phyloP scores from a whole-genome alignment of 2,113 vertebrate species.

The Erythrocercus mccallii region DNA sequence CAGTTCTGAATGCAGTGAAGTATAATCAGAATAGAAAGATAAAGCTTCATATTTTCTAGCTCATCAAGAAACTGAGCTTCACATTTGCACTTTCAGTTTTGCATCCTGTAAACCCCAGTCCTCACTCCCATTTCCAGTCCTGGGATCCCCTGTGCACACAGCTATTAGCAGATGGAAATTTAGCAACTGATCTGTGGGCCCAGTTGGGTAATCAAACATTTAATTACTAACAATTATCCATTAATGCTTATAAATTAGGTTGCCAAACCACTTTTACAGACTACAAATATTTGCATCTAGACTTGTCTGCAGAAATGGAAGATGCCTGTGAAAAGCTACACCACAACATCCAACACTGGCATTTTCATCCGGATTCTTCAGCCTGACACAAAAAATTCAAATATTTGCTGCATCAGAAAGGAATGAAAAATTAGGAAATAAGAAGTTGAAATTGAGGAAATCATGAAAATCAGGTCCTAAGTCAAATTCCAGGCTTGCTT shows the following conservation, averaged over 20 bases:
- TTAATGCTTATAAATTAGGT: constrained; percentile 61
- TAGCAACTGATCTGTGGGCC: constrained; percentile 40
- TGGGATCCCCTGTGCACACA: background rate
- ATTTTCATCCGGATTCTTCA: background rate
- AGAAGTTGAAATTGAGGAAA: background rate
- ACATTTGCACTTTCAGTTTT: background rate
- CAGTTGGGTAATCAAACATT: constrained; percentile 60
- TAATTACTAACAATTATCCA: constrained; percentile 62
- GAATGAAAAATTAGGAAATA: background rate
- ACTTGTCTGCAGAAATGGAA: background rate
- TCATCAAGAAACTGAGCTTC: background rate
- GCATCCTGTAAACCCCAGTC: background rate
- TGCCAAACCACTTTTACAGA: constrained; percentile 28
- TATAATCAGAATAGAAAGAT: background rate
- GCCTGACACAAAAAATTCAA: background rate
- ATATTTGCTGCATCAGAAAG: background rate
- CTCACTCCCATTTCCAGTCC: background rate
- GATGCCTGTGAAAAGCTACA: background rate
- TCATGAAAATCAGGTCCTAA: background rate
- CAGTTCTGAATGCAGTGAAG: background rate
- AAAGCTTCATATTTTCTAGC: background rate
- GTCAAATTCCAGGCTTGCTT: background rate
- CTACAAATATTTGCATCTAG: constrained; percentile 47
- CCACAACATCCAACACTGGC: background rate
- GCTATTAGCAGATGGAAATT: constrained; percentile 44